Evolutionary conservation across 2,888 invertebrate species (phyloP), one percentile per base, ranked within the genome.

Genomic region (Oscheius sp.): DNA sequence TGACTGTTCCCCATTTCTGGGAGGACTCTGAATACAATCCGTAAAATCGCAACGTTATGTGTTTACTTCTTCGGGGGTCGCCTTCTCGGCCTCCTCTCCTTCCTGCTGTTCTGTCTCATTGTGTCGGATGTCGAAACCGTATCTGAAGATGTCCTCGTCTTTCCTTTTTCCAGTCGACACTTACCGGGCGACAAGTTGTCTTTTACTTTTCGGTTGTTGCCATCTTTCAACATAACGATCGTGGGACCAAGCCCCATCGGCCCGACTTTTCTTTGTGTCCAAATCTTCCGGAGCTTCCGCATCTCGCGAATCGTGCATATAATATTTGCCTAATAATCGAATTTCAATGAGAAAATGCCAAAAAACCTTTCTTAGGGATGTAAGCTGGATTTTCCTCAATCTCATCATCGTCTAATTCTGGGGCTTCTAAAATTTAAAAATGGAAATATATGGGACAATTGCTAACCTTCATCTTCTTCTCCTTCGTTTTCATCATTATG

Each of bases 251-350:
- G 35, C 12, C 6, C 73, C 73, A 25, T 73, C 73, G 12, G 73
- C 73, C 13, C 73, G 27, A 21, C 56, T 66, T 27, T 29, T 53
- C 25, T 56, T 64, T 7, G 9, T 7, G 1, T 53, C 64, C 7
- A 27, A 18, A 1, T 56, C 56, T 2, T 29, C 72, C 13, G 45
- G n/a, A 12, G 23, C 69, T 6, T 27, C 64, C 23, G 69, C 73
- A 25, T 58, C 69, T 6, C 73, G 56, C 18, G 73, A 73, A 46
- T 73, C 73, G 41, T 73, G 73, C 73, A 73, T 73, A 58, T 73
- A 73, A 46, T 69, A 73, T 2, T 27, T 21, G 12, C 72, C 72
- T 72, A 27, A 53, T 9, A 58, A 64, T 7, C 12, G 35, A n/a
- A 64, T 46, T 18, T 64, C 21, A 64, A n/a, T 18, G 16, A 43